Evolutionary conservation across 2,888 invertebrate genomes (phyloP).

Genomic region (Margaritifera margaritifera): DNA sequence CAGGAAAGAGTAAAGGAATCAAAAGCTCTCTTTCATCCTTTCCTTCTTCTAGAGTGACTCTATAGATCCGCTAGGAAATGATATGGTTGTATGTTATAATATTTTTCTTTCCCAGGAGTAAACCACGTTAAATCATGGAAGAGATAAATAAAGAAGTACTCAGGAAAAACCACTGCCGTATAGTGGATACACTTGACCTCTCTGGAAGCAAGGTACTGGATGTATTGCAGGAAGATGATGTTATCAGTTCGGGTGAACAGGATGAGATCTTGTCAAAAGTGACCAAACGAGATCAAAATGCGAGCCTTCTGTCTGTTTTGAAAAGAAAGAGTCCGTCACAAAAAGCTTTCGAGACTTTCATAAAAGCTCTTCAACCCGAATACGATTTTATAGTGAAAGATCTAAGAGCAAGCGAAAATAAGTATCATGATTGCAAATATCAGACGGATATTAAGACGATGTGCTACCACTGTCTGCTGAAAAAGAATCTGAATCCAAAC

Average conservation of each 20-base stretch:
- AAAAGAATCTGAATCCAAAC: conserved; percentile 5
- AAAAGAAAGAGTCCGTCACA: conserved; percentile 3
- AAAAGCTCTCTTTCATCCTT: too few relatives aligned
- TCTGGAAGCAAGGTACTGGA: conserved; percentile 6
- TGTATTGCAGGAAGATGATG: conserved; percentile 5
- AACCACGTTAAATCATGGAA: not conserved
- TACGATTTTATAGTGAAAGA: conserved; percentile 4
- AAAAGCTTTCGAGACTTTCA: not conserved
- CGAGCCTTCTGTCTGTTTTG: conserved; percentile 1
- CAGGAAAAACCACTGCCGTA: conserved; percentile 1
- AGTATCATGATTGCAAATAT: too few relatives aligned
- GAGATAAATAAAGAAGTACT: not conserved
- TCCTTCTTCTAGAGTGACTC: too few relatives aligned
- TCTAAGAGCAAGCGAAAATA: not conserved
- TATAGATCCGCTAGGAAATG: too few relatives aligned
- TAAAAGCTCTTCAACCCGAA: conserved; percentile 2
- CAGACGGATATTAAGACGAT: too few relatives aligned
- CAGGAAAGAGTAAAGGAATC: too few relatives aligned
- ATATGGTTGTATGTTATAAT: too few relatives aligned
- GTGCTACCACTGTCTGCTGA: not conserved
- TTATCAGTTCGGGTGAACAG: conserved; percentile 9
- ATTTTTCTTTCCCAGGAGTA: too few relatives aligned
- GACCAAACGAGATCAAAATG: conserved; percentile 13
- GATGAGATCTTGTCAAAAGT: conserved; percentile 4
- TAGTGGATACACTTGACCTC: conserved; percentile 5